These are phyloP conservation scores for Kryptolebias ocellatus DNA, from an alignment of 2,797 vertebrate species.

Conservation along the genomic window DNA sequence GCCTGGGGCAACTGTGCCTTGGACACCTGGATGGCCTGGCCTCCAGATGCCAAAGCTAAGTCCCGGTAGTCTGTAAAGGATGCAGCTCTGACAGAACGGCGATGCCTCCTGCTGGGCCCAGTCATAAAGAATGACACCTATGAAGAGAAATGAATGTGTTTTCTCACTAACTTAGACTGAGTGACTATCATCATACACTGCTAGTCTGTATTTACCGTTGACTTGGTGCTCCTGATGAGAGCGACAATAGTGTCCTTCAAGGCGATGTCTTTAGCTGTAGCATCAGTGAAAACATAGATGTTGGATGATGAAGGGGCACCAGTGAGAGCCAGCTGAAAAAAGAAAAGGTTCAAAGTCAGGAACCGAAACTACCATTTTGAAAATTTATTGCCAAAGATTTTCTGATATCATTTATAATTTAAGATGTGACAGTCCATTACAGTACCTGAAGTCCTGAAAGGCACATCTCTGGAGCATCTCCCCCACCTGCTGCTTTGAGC, in stretches of 20 bases:
- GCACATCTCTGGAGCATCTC: conserved; percentile 76
- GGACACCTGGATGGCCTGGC: conserved; percentile 74
- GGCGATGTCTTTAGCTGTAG: conserved; percentile 68
- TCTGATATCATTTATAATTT: background rate
- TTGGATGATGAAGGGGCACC: conserved; percentile 75
- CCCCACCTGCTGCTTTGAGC: conserved; percentile 50
- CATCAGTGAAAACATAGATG: conserved; percentile 83
- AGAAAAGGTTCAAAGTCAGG: background rate
- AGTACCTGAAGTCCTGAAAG: conserved; percentile 80
- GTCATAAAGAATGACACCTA: conserved; percentile 79
- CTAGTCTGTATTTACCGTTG: conserved; percentile 62
- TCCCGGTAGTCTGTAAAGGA: conserved; percentile 70
- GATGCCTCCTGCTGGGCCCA: fast-evolving
- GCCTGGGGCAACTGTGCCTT: conserved; percentile 72
- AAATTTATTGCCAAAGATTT: background rate
- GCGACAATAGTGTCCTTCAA: conserved; percentile 77
- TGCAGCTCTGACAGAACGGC: conserved; percentile 36
- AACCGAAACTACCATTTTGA: background rate
- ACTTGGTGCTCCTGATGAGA: conserved; percentile 76
- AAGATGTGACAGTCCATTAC: background rate
- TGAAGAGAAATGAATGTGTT: conserved; percentile 3
- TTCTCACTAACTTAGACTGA: background rate
- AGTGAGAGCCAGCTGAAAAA: conserved; percentile 77
- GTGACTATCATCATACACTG: background rate
- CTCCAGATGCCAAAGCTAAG: conserved; percentile 79